Evolutionary conservation across 2,113 vertebrate species (phyloP).

Genomic region (Pangasianodon hypophthalmus): DNA sequence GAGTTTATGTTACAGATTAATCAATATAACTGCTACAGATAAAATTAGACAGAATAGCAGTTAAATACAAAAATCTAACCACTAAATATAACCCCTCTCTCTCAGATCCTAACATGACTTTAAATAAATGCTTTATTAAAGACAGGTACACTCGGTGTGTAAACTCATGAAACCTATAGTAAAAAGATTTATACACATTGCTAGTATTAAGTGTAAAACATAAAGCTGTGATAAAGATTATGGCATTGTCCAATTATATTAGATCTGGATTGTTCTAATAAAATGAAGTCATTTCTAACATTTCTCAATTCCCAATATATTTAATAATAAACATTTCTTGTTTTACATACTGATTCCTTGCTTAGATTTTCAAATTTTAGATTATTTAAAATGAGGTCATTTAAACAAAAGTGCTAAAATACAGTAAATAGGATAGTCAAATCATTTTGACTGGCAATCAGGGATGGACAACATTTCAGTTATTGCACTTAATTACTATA

Average conservation of each 20-base stretch:
- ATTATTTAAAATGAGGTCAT: background rate
- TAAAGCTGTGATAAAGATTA: background rate
- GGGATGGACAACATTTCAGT: background rate
- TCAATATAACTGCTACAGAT: background rate
- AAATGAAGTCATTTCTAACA: background rate
- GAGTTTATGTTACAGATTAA: background rate
- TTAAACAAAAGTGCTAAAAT: background rate
- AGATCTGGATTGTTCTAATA: background rate
- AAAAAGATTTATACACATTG: background rate
- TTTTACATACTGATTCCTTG: background rate
- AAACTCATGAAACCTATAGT: background rate
- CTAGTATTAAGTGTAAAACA: background rate
- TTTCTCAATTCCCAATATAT: background rate
- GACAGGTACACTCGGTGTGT: background rate
- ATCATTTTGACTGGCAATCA: background rate
- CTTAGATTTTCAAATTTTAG: background rate
- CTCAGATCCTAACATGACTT: background rate
- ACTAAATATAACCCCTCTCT: background rate
- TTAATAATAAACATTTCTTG: background rate
- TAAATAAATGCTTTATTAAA: background rate
- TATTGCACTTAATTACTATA: background rate
- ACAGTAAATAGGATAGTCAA: background rate
- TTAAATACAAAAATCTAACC: background rate
- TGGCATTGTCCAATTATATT: background rate
- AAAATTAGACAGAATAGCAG: background rate